phyloP scores from a whole-genome alignment of 2,888 invertebrate genomes.

The Melipona bicolor region DNA sequence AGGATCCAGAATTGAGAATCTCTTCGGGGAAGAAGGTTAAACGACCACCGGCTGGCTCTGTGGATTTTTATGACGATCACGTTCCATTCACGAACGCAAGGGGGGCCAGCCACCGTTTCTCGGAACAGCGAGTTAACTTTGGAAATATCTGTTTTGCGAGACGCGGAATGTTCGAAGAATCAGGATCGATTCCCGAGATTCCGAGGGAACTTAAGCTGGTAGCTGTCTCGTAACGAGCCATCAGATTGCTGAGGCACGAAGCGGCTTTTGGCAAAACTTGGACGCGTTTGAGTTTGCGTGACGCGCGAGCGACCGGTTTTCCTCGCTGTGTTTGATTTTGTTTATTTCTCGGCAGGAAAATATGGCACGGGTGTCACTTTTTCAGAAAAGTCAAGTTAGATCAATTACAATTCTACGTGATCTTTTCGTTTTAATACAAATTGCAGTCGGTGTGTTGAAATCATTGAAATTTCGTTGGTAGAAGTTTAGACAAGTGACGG shows the following conservation, averaged over 20 bases:
- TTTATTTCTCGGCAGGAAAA: no score
- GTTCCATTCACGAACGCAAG: conserved; percentile 55
- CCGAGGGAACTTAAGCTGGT: not conserved
- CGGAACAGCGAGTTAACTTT: conserved; percentile 50
- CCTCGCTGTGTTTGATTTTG: no score
- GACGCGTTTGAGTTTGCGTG: not conserved
- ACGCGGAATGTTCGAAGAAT: conserved; percentile 15
- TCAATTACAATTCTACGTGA: no score
- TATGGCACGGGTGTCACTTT: no score
- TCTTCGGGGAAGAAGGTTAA: conserved; percentile 8
- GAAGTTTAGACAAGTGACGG: no score
- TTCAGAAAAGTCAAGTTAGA: no score
- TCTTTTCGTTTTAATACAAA: no score
- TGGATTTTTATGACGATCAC: conserved; percentile 69
- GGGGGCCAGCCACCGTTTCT: conserved; percentile 33
- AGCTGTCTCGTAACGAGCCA: not conserved
- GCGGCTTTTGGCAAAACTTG: conserved; percentile 18
- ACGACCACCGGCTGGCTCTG: conserved; percentile 23
- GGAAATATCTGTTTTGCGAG: conserved; percentile 28
- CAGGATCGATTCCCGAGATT: conserved; percentile 9
- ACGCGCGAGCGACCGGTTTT: no score
- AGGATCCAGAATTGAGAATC: not conserved
- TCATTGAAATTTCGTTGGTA: no score
- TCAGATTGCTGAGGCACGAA: not conserved
- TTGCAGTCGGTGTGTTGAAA: no score